phyloP scores from a whole-genome alignment of 2,113 vertebrate species.

The Percopsis transmontana region DNA sequence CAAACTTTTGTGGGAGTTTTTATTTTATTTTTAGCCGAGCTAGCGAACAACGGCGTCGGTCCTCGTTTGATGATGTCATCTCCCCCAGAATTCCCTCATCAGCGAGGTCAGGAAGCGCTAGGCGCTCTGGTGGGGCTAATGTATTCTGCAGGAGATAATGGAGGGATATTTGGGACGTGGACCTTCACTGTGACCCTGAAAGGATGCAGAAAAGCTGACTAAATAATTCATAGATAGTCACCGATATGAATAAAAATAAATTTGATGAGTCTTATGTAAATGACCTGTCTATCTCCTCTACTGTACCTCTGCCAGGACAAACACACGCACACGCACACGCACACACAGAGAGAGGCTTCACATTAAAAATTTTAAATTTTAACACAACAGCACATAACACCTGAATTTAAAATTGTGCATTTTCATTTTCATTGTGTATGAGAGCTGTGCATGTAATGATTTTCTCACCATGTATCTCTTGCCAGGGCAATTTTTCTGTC shows the following conservation, averaged over 20 bases:
- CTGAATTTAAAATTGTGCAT: no score
- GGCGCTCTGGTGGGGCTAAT: constrained; percentile 49
- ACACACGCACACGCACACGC: background rate
- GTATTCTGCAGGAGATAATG: constrained; percentile 71
- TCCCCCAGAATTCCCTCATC: constrained; percentile 59
- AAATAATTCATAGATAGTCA: constrained; percentile 73
- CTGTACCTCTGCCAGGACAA: constrained; percentile 3
- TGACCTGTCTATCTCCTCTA: constrained; percentile 28
- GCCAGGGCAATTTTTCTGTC: background rate
- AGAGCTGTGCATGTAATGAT: constrained; percentile 39
- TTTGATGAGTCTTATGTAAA: constrained; percentile 67
- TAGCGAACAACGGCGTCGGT: constrained; percentile 31
- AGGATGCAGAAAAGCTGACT: constrained; percentile 57
- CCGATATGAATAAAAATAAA: constrained; percentile 72
- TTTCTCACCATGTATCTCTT: no score
- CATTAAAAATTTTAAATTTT: no score
- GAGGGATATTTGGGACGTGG: constrained; percentile 33
- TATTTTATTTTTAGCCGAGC: background rate
- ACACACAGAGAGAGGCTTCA: background rate
- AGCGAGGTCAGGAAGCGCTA: constrained; percentile 65
- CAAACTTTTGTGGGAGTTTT: constrained; percentile 6
- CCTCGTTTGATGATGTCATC: constrained; percentile 54
- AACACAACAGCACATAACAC: no score
- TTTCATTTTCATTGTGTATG: constrained; percentile 10
- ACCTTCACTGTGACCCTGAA: constrained; percentile 70